Evolutionary conservation across 2,797 vertebrate species (phyloP).

Genomic region (Micromesistius poutassou): DNA sequence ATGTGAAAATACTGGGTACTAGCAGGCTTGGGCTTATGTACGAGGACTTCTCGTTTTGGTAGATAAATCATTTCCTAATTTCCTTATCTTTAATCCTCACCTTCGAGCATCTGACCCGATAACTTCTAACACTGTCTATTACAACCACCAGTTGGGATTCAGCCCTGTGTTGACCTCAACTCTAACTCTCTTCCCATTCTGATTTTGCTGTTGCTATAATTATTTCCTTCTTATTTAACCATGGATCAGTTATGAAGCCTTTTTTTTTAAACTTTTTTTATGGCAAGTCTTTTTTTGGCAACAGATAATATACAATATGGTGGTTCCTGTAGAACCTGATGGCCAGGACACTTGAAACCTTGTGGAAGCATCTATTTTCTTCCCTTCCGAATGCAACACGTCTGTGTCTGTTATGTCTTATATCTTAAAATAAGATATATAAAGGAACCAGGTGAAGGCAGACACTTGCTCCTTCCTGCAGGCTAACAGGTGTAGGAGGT

Average conservation of each 20-base stretch:
- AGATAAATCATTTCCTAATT: background rate
- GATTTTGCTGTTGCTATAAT: background rate
- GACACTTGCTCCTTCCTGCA: conserved; percentile 30
- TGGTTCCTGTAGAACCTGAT: background rate
- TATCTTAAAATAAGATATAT: background rate
- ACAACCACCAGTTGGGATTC: background rate
- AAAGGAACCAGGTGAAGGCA: conserved; percentile 1
- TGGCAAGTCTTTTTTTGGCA: background rate
- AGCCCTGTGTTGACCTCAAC: background rate
- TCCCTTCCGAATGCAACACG: background rate
- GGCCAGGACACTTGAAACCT: background rate
- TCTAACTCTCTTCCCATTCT: background rate
- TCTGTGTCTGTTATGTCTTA: background rate
- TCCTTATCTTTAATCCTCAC: background rate
- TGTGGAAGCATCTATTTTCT: background rate
- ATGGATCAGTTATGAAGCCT: background rate
- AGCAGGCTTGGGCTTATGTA: background rate
- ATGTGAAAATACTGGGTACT: background rate
- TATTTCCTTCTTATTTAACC: background rate
- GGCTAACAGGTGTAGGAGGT: conserved; percentile 59
- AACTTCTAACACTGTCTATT: background rate
- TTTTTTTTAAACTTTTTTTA: background rate
- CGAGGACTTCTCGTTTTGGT: background rate
- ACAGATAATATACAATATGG: background rate
- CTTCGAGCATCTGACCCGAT: background rate